These are phyloP conservation scores for Hydrolagus colliei DNA, from an alignment of 2,797 vertebrate genomes.

Conservation along the genomic window DNA sequence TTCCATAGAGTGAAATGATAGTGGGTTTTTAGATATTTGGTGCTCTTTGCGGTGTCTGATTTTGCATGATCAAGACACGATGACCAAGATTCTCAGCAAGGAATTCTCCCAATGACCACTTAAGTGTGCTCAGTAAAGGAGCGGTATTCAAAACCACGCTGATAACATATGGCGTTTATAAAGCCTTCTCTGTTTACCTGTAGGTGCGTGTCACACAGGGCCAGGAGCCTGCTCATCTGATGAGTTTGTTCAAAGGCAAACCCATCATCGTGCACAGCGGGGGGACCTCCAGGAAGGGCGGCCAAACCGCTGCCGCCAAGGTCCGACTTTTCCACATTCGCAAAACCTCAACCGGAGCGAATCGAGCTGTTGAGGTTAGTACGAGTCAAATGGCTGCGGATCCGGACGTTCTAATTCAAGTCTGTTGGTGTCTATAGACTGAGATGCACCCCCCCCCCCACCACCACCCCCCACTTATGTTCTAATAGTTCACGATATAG, in stretches of 20 bases:
- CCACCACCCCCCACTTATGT: not conserved
- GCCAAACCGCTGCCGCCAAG: conserved; percentile 42
- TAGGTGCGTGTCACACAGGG: conserved; percentile 68
- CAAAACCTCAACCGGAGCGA: conserved; percentile 50
- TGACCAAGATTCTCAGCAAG: no score
- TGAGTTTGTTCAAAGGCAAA: conserved; percentile 60
- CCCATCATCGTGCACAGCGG: conserved; percentile 56
- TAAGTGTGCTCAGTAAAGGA: no score
- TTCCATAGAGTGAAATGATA: no score
- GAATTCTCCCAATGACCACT: no score
- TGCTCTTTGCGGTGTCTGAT: no score
- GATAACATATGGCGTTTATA: no score
- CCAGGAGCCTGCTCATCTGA: conserved; percentile 60
- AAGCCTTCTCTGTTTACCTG: not conserved
- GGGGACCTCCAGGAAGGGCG: conserved; percentile 52
- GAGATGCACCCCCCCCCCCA: no score
- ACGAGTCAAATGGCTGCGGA: not conserved
- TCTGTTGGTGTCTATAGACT: no score
- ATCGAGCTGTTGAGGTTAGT: conserved; percentile 60
- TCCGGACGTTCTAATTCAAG: not conserved
- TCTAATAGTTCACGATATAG: no score
- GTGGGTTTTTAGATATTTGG: no score
- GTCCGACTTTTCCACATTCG: conserved; percentile 62
- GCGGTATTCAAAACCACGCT: no score
- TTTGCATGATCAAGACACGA: no score